A percentile compares a stretch with the other conserved stretches of the same genome.
Conservation (phyloP, 2,113 vertebrate species). For the Calonectris borealis region DNA sequence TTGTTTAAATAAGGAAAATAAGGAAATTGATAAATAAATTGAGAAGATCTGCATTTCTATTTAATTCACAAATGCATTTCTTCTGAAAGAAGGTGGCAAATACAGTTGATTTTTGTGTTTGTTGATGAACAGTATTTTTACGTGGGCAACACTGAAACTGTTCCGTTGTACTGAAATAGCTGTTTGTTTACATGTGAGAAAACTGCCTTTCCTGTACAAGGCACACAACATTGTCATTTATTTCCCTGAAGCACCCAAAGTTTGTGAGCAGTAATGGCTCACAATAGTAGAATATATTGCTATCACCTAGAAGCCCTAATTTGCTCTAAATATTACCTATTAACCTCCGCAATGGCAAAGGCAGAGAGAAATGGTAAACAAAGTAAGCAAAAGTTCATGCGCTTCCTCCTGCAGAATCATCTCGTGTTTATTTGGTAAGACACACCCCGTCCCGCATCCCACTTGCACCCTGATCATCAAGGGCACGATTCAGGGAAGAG, state of each 20-base stretch:
- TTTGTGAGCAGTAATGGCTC: background rate
- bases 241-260: background rate
- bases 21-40: background rate
- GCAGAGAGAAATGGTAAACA: background rate
- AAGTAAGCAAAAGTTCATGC: background rate
- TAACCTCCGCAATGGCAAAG: background rate
- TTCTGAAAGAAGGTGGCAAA: background rate
- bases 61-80: background rate
- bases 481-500: background rate
- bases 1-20: background rate
- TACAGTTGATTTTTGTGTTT: background rate
- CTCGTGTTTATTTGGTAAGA: background rate
- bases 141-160: background rate
- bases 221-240: background rate
- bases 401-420: background rate
- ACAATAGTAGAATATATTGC: too few relatives aligned
- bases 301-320: background rate
- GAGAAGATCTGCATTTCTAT: background rate
- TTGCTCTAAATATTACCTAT: background rate
- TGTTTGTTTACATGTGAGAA: background rate
- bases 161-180: background rate
- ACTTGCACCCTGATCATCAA: background rate
- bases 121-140: background rate
- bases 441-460: background rate
- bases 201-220: background rate